Evolutionary conservation across 2,797 vertebrate genomes (phyloP), one percentile per base, ranked within the genome.

Genomic region (Rhodeus uyekii): DNA sequence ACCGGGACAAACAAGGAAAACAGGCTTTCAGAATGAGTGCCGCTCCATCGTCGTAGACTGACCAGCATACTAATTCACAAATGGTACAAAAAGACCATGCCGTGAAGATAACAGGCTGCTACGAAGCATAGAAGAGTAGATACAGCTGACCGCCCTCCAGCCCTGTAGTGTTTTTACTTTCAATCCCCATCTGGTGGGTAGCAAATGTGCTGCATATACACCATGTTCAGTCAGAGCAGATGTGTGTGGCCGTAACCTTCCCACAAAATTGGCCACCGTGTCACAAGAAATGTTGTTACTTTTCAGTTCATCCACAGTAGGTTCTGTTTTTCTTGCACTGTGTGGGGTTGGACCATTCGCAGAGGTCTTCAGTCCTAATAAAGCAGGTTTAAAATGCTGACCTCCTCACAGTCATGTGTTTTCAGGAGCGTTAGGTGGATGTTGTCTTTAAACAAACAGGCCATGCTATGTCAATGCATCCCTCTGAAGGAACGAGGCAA

Each of bases 391-490:
- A 65, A 72, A 83, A 76, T 53, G 29, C 61, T 83, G 46, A 78
- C 81, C 76, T n/a, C 34, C 60, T 34, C 74, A 72, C 83, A 81
- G 68, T 67, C n/a, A 13, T 32, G 73, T 88, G 83, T 87, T 85
- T 88, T 88, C 74, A 81, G 60, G 72, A 69, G 74, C 71, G 75
- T 63, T 84, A 67, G 84, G 86, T 84, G 80, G 81, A 89, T 81
- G 80, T 83, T 63, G 24, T 81, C 76, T 88, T 89, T 89, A 87
- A 87, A 87, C 85, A 88, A 89, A 88, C 85, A 84, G 69, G 32
- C 83, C 74, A 78, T 83, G 48, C 65, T 77, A 53, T 76, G 50
- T 84, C 76, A 85, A 86, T 71, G 80, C 67, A 69, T 83, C 81
- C 82, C 71, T 76, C 58, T 85, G 75, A 85, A 79, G 77, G 73